Conservation (phyloP, 2,888 invertebrate genomes). For the Tetragonula carbonaria region DNA sequence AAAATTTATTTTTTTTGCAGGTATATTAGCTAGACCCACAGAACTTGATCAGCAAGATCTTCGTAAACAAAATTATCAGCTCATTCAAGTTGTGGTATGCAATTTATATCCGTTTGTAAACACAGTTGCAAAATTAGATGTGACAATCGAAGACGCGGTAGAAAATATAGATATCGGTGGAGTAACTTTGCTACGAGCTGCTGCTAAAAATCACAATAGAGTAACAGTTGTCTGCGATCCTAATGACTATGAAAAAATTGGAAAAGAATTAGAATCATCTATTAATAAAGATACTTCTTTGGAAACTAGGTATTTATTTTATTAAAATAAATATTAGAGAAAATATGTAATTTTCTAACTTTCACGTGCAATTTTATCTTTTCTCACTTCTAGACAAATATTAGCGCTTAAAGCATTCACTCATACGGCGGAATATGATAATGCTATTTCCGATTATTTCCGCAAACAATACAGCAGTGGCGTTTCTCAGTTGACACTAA, state of each 20-base stretch:
- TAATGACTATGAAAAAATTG: slow-evolving; percentile 91
- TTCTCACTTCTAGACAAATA: slow-evolving; percentile 86
- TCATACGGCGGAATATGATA: slow-evolving; percentile 97
- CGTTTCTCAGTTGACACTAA: slow-evolving; percentile 91
- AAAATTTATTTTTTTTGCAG: slow-evolving; percentile 77
- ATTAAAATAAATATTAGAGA: not conserved
- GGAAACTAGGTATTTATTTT: slow-evolving; percentile 87
- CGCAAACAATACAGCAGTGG: slow-evolving; percentile 93
- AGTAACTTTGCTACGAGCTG: slow-evolving; percentile 96
- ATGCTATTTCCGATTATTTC: slow-evolving; percentile 97
- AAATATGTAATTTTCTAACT: no score
- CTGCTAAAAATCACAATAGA: slow-evolving; percentile 97
- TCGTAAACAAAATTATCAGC: slow-evolving; percentile 90
- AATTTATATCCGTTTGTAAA: slow-evolving; percentile 98
- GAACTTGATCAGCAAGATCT: slow-evolving; percentile 93
- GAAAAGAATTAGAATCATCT: slow-evolving; percentile 89
- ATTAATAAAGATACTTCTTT: slow-evolving; percentile 89
- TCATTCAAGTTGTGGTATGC: slow-evolving; percentile 96
- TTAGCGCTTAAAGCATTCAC: slow-evolving; percentile 97
- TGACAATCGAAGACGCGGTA: slow-evolving; percentile 94
- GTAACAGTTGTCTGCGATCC: slow-evolving; percentile 98
- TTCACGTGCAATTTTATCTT: slow-evolving; percentile 24
- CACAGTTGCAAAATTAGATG: slow-evolving; percentile 92
- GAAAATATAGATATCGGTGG: slow-evolving; percentile 99
- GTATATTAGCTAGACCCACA: slow-evolving; percentile 88